Conservation (phyloP, 2,888 invertebrate species). For the Onthophagus sagittarius region DNA sequence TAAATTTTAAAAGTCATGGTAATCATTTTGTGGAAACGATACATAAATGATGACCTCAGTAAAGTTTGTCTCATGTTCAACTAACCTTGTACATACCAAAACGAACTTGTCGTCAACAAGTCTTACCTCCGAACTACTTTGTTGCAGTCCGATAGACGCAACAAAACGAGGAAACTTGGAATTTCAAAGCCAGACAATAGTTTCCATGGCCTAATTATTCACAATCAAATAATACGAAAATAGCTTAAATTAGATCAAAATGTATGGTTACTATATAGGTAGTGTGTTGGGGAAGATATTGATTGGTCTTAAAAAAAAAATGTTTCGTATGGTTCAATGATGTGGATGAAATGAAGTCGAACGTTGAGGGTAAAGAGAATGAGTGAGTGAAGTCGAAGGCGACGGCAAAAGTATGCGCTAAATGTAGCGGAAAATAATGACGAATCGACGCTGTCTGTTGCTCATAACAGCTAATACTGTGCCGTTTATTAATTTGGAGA, state of each 20-base stretch:
- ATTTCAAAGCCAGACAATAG: neutral
- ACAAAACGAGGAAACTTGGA: neutral
- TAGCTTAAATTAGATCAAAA: too few species aligned
- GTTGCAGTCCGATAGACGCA: neutral
- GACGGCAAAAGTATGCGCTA: constrained; percentile 46
- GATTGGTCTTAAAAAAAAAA: neutral
- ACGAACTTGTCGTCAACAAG: constrained; percentile 9
- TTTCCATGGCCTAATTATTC: neutral
- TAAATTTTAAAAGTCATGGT: too few species aligned
- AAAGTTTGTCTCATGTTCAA: constrained; percentile 4
- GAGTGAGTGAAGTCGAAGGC: neutral
- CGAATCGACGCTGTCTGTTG: constrained; percentile 52
- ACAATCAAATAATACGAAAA: neutral
- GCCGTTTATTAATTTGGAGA: constrained; percentile 51
- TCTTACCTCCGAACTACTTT: constrained; percentile 4
- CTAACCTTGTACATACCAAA: constrained; percentile 11
- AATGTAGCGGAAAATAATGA: constrained; percentile 55
- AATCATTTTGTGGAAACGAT: neutral
- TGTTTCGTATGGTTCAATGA: neutral
- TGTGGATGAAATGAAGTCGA: neutral
- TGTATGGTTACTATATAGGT: too few species aligned
- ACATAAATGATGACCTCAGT: constrained; percentile 1
- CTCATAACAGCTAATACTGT: constrained; percentile 51
- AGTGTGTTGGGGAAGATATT: too few species aligned
- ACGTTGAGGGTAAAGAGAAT: neutral